These are phyloP conservation scores for Pica pica DNA, from an alignment of 2,113 vertebrate species.

Conservation along the genomic window DNA sequence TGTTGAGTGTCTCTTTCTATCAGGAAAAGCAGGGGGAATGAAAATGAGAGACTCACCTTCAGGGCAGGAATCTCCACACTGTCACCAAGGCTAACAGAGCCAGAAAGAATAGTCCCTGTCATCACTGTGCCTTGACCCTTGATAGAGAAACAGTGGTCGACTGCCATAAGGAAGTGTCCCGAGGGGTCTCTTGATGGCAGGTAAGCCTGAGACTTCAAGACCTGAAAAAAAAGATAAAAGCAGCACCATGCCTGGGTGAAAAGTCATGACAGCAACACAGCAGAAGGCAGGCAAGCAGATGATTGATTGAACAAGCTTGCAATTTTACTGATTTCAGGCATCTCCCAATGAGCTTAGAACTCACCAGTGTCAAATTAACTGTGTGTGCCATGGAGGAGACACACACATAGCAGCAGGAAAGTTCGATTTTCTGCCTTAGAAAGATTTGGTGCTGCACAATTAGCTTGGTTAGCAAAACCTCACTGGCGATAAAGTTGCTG, in stretches of 20 bases:
- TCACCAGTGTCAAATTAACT: slow-evolving; percentile 35
- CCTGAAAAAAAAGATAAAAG: slow-evolving; percentile 72
- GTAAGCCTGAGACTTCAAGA: slow-evolving; percentile 89
- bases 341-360: slow-evolving; percentile 17
- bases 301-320: slow-evolving; percentile 35
- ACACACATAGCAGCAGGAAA: not conserved
- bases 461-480: slow-evolving; percentile 51
- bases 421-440: slow-evolving; percentile 57
- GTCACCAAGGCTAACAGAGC: slow-evolving; percentile 88
- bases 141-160: slow-evolving; percentile 98
- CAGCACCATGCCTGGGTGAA: slow-evolving; percentile 24
- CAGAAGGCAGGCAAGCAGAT: not conserved
- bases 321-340: slow-evolving; percentile 18
- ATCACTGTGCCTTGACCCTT: slow-evolving; percentile 96
- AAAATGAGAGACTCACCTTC: slow-evolving; percentile 80
- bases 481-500: not conserved
- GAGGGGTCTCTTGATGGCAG: slow-evolving; percentile 86
- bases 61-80: slow-evolving; percentile 93
- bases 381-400: not conserved
- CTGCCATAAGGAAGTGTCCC: slow-evolving; percentile 91
- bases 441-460: slow-evolving; percentile 51
- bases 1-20: not conserved
- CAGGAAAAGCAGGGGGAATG: not conserved
- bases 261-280: not conserved
- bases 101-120: slow-evolving; percentile 96